These are phyloP conservation scores for Euplagia quadripunctaria DNA, from an alignment of 2,888 invertebrate species.

Conservation along the genomic window DNA sequence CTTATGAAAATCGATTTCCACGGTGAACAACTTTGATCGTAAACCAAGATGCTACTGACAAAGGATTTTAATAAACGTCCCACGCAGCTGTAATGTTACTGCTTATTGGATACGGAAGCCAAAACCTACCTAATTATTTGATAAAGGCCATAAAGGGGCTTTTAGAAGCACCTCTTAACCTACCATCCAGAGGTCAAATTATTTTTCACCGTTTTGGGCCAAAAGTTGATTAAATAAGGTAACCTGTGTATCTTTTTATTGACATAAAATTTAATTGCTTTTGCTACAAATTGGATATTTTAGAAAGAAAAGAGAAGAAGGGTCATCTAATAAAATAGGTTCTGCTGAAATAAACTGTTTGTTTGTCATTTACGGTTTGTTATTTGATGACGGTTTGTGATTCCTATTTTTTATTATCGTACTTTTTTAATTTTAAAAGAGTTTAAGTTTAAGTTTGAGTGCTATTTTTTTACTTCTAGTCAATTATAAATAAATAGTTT, in stretches of 20 bases:
- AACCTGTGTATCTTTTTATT: constrained; percentile 17
- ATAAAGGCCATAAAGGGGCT: constrained; percentile 7
- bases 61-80: not conserved
- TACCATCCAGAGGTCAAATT: constrained; percentile 25
- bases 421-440: too few relatives aligned
- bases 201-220: constrained; percentile 22
- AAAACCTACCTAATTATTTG: constrained; percentile 14
- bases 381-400: not conserved
- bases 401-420: not conserved
- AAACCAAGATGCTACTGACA: not conserved
- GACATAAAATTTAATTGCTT: constrained; percentile 32
- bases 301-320: not conserved
- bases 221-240: constrained; percentile 31
- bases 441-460: too few relatives aligned
- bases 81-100: constrained; percentile 1
- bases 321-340: not conserved
- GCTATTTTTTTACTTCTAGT: too few relatives aligned
- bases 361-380: not conserved
- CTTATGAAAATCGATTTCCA: not conserved
- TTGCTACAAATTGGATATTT: constrained; percentile 39
- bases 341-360: not conserved
- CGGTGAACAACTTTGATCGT: not conserved
- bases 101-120: not conserved
- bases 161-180: constrained; percentile 17
- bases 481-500: too few relatives aligned